phyloP scores from a whole-genome alignment of 30 jellyfish, hydroid and myxozoan genomes.

The Turritopsis dohrnii region DNA sequence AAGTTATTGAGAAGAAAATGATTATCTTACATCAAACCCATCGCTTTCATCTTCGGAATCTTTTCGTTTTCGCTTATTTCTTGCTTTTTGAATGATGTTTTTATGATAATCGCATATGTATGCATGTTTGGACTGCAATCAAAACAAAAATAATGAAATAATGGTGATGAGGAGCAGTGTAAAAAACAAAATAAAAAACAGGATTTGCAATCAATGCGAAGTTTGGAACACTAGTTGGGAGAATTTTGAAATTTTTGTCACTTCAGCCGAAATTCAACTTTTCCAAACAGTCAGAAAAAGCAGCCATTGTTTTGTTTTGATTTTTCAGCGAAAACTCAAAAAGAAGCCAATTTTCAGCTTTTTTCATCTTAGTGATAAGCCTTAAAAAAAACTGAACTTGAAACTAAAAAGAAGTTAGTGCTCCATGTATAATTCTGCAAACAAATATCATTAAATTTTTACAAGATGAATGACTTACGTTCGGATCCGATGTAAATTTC shows the following conservation, averaged over 20 bases:
- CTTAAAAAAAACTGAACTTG: too few species aligned
- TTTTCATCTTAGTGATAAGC: too few species aligned
- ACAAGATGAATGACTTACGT: conserved; percentile 51
- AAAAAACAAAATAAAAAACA: too few species aligned
- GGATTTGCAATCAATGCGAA: too few species aligned
- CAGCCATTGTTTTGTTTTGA: too few species aligned
- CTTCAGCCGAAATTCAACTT: too few species aligned
- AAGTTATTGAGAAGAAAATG: background rate
- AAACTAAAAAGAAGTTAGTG: too few species aligned
- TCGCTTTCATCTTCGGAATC: conserved; percentile 94
- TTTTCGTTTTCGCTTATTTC: conserved; percentile 84
- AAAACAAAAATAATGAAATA: background rate
- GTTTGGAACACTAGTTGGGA: too few species aligned
- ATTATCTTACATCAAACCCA: conserved; percentile 27
- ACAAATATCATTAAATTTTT: background rate
- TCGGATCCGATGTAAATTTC: conserved; percentile 67
- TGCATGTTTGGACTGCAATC: conserved; percentile 76
- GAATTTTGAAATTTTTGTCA: too few species aligned
- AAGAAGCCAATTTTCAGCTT: too few species aligned
- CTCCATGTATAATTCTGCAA: background rate
- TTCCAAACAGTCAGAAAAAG: too few species aligned
- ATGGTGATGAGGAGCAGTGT: background rate
- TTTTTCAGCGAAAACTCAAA: too few species aligned
- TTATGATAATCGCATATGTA: conserved; percentile 92
- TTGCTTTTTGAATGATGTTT: conserved; percentile 83